These are phyloP conservation scores for Apoda limacodes DNA, from an alignment of 2,888 invertebrate genomes.

Conservation along the genomic window DNA sequence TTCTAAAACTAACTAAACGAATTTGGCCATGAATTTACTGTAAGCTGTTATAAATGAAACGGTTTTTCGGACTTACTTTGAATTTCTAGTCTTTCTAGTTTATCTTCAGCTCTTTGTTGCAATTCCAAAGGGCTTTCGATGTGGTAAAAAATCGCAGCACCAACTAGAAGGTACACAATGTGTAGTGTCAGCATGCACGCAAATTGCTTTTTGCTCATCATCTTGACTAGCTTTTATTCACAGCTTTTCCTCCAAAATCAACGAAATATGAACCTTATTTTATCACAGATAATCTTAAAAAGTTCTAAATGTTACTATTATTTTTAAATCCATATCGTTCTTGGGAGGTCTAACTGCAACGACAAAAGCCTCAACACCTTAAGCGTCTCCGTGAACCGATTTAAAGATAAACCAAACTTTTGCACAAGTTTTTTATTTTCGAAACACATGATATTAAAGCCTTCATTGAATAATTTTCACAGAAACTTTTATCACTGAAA, in stretches of 20 bases:
- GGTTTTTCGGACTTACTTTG: slow-evolving; percentile 70
- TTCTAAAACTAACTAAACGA: too few relatives aligned
- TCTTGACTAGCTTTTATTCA: slow-evolving; percentile 49
- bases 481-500: too few relatives aligned
- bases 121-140: slow-evolving; percentile 82
- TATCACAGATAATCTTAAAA: too few relatives aligned
- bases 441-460: slow-evolving; percentile 14
- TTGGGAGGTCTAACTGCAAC: slow-evolving; percentile 27
- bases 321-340: slow-evolving; percentile 40
- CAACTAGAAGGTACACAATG: slow-evolving; percentile 81
- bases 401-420: slow-evolving; percentile 7
- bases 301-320: slow-evolving; percentile 27
- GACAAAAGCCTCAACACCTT: slow-evolving; percentile 28
- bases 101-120: slow-evolving; percentile 67
- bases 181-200: slow-evolving; percentile 80
- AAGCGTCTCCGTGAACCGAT: slow-evolving; percentile 29
- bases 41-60: slow-evolving; percentile 19
- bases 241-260: slow-evolving; percentile 15
- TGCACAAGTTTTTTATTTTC: slow-evolving; percentile 2
- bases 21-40: too few relatives aligned
- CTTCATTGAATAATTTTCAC: too few relatives aligned
- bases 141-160: slow-evolving; percentile 87
- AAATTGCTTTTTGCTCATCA: slow-evolving; percentile 87
- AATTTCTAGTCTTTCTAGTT: slow-evolving; percentile 74
- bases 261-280: background rate